Evolutionary conservation across 2,888 invertebrate species (phyloP).

Genomic region (Empis stercorea): DNA sequence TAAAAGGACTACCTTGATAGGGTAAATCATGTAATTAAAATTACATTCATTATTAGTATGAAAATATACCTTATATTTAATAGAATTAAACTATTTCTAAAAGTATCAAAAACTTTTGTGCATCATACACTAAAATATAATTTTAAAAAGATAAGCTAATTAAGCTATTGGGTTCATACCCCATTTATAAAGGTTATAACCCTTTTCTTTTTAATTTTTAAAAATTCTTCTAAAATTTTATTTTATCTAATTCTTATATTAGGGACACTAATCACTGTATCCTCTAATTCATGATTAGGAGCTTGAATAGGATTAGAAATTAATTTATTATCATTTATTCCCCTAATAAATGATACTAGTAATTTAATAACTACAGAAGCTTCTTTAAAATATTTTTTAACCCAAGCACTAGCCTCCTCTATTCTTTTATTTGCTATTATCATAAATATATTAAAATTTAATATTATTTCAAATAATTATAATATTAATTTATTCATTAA

Average conservation of each 20-base stretch:
- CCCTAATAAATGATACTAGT: conserved; percentile 40
- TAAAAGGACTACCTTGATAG: conserved; percentile 51
- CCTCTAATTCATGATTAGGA: conserved; percentile 36
- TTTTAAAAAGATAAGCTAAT: conserved; percentile 41
- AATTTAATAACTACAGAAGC: conserved; percentile 42
- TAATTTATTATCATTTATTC: conserved; percentile 48
- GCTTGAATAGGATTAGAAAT: conserved; percentile 51
- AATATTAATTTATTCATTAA: conserved; percentile 19
- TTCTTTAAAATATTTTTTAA: conserved; percentile 47
- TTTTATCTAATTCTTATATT: conserved; percentile 40
- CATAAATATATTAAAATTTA: conserved; percentile 22
- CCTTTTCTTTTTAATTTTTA: conserved; percentile 43
- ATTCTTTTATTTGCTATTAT: conserved; percentile 39
- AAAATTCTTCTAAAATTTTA: conserved; percentile 38
- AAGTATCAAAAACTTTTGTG: conserved; percentile 49
- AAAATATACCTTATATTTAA: conserved; percentile 37
- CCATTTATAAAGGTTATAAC: conserved; percentile 36
- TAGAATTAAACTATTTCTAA: conserved; percentile 48
- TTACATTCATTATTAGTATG: conserved; percentile 16
- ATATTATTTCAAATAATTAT: conserved; percentile 22
- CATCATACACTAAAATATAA: conserved; percentile 49
- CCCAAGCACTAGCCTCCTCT: conserved; percentile 45
- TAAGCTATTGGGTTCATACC: conserved; percentile 39
- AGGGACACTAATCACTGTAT: conserved; percentile 40
- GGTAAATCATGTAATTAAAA: conserved; percentile 39